A percentile compares a stretch with the other conserved stretches of the same genome.
These are phyloP conservation scores for Pseudococcus viburni DNA, from an alignment of 2,888 invertebrate species.

Conservation along the genomic window DNA sequence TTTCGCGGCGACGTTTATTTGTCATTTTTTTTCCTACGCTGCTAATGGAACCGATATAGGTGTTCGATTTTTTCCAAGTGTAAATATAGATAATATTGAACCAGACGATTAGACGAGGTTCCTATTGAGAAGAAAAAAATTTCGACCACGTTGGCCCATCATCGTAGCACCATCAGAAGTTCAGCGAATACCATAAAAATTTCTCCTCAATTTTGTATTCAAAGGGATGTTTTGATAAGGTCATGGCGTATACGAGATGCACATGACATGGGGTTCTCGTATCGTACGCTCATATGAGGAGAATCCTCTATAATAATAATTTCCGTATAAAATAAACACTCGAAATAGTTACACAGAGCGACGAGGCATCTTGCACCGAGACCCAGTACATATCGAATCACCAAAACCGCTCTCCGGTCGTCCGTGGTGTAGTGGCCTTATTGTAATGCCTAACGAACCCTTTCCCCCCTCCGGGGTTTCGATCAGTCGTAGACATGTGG, in stretches of 20 bases:
- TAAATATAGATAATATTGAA: no score
- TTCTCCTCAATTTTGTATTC: neutral
- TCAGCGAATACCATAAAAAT: no score
- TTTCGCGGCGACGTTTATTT: constrained; percentile 32
- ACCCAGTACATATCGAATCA: constrained; percentile 37
- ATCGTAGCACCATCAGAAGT: no score
- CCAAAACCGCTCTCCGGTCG: constrained; percentile 12
- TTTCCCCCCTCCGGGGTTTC: constrained; percentile 32
- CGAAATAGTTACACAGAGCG: constrained; percentile 58
- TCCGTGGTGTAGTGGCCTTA: constrained; percentile 29
- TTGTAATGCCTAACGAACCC: constrained; percentile 43
- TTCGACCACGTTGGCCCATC: no score
- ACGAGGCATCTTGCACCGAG: constrained; percentile 39
- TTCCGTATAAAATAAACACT: constrained; percentile 59
- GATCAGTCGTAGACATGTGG: constrained; percentile 53
- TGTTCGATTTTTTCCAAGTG: no score
- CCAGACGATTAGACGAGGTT: no score
- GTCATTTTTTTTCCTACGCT: neutral
- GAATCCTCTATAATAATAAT: constrained; percentile 44
- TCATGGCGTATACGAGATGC: neutral
- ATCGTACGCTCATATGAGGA: neutral
- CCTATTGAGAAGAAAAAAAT: no score
- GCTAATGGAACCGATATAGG: constrained; percentile 43
- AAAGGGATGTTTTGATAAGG: constrained; percentile 50
- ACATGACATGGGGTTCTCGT: constrained; percentile 16